Percentiles rank a stretch among this genome's conserved stretches.
phyloP scores from a whole-genome alignment of 1,140 invertebrate genomes.

The Penaeus vannamei region DNA sequence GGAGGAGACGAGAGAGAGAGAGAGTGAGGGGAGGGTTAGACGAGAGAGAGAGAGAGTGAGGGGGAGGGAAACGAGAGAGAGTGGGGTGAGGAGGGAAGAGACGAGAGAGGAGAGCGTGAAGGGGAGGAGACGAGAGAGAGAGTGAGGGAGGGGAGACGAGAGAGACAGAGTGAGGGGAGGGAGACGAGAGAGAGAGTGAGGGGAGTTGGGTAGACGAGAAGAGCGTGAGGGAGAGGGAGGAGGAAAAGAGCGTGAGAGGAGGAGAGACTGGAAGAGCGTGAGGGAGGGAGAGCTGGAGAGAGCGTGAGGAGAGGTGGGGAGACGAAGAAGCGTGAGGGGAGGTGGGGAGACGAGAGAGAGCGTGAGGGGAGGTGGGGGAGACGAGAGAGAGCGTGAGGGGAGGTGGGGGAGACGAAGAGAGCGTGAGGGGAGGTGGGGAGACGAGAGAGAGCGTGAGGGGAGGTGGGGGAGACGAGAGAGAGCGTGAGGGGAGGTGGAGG shows the following conservation, averaged over 20 bases:
- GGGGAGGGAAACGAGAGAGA: not conserved
- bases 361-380: not conserved
- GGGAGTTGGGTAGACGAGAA: not conserved
- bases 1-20: not conserved
- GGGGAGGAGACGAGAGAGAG: not conserved
- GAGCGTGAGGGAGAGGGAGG: not conserved
- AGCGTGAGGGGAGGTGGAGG: not conserved
- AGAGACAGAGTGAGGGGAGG: not conserved
- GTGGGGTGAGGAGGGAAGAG: not conserved
- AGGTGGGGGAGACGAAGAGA: constrained; percentile 4
- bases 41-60: not conserved
- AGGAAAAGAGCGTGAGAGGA: not conserved
- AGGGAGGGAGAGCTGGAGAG: not conserved
- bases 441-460: not conserved
- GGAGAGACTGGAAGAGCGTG: not conserved
- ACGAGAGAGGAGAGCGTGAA: not conserved
- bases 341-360: not conserved
- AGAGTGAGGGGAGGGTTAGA: not conserved
- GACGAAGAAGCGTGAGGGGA: too few species aligned
- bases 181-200: not conserved
- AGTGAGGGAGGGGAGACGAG: not conserved
- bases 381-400: too few species aligned
- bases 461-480: not conserved
- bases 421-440: not conserved
- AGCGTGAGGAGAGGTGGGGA: too few species aligned